Conservation (phyloP, 2,888 invertebrate species). For the Adelognathus sp. region DNA sequence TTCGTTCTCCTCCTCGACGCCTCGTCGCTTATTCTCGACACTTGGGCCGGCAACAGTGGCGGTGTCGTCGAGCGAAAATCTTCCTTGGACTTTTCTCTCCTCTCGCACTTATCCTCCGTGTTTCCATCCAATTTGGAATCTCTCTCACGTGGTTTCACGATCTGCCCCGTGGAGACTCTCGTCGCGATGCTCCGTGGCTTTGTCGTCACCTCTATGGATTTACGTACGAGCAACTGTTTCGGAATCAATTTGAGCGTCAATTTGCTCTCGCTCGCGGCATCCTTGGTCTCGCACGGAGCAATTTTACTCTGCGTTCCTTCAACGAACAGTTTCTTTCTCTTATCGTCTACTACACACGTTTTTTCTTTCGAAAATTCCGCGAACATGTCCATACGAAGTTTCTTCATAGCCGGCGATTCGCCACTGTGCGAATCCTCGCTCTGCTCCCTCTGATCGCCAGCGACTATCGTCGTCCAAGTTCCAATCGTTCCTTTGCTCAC, state of each 20-base stretch:
- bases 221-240: conserved; percentile 71
- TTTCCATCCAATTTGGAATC: neutral
- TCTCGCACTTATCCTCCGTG: neutral
- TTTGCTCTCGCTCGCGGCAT: conserved; percentile 33
- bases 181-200: conserved; percentile 15
- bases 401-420: conserved; percentile 58
- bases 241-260: conserved; percentile 72
- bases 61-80: conserved; percentile 47
- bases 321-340: conserved; percentile 5
- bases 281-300: conserved; percentile 51
- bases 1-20: neutral
- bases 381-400: conserved; percentile 70
- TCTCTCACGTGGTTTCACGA: neutral
- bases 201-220: conserved; percentile 42
- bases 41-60: conserved; percentile 39
- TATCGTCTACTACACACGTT: conserved; percentile 17
- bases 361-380: conserved; percentile 65
- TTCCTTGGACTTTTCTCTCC: neutral
- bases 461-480: conserved; percentile 16
- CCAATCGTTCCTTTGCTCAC: neutral
- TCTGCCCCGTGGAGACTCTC: neutral
- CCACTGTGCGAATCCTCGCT: conserved; percentile 41
- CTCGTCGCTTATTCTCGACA: conserved; percentile 8
- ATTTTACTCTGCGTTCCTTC: conserved; percentile 3
- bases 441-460: conserved; percentile 47